A percentile compares a stretch with the other conserved stretches of the same genome.
These are phyloP conservation scores for Heliconius eleuchia DNA, from an alignment of 1,140 invertebrate species.

Conservation along the genomic window DNA sequence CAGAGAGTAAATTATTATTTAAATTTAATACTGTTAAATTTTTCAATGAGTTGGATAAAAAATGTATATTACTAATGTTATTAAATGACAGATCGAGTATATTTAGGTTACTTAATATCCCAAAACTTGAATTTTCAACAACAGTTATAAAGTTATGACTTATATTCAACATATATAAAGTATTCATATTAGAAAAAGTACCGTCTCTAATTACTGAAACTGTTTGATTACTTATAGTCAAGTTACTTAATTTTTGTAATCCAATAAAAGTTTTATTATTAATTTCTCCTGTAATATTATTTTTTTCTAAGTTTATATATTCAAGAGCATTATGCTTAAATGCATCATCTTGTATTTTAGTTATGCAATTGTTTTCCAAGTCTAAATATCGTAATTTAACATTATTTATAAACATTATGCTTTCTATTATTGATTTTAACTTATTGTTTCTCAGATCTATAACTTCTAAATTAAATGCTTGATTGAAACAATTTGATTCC, in stretches of 20 bases:
- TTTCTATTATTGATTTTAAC: conserved; percentile 52
- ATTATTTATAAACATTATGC: conserved; percentile 55
- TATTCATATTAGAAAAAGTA: conserved; percentile 51
- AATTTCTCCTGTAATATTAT: conserved; percentile 53
- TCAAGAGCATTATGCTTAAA: conserved; percentile 53
- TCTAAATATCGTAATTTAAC: conserved; percentile 52
- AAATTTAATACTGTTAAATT: conserved; percentile 57
- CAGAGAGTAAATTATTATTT: conserved; percentile 53
- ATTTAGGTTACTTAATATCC: conserved; percentile 32
- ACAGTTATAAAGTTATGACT: conserved; percentile 53
- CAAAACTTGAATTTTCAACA: conserved; percentile 51
- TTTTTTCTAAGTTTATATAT: conserved; percentile 58
- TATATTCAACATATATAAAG: conserved; percentile 53
- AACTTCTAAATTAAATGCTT: conserved; percentile 49
- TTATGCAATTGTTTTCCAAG: conserved; percentile 59
- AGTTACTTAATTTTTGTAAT: conserved; percentile 42
- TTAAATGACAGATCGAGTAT: conserved; percentile 64
- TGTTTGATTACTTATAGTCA: conserved; percentile 58
- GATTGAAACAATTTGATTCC: conserved; percentile 61
- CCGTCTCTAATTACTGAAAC: conserved; percentile 47
- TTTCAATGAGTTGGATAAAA: conserved; percentile 48
- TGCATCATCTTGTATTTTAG: conserved; percentile 49
- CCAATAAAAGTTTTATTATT: conserved; percentile 51
- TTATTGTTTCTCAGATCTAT: conserved; percentile 62
- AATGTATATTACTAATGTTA: conserved; percentile 48